Base-by-base conservation (phyloP, 2,888 invertebrate genomes). In the Hyalella azteca region DNA sequence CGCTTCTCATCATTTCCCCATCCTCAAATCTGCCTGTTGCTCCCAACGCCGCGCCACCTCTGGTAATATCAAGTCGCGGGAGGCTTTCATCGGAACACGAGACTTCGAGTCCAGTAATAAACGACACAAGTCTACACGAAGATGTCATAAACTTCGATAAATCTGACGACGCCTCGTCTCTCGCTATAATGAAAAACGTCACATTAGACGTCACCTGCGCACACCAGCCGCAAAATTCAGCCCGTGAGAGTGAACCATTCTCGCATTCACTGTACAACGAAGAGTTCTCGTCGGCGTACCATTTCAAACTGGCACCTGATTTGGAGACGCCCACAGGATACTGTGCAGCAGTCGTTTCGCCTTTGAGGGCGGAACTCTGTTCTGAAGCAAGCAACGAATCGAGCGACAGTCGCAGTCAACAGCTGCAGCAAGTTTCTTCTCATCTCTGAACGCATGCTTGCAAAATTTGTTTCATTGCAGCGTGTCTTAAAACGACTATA, bases 371-470 rank as follows among this genome's bases (percentile, higher is more conserved):
- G 0, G 36, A 66, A 19, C 39, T 66, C n/a, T 36, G 36, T 36
- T 66, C 36, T 66, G 66, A 66, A 29, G 36, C 15, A 0, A 19
- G 36, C 15, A 36, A 66, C n/a, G 36, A 2, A 9, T 13, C 32
- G 3, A 66, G 36, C 29, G 66, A 66, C 36, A 22, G 36, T 36
- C 32, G 32, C 36, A 66, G 66, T 29, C 32, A 66, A 29, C 22
- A 66, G 66, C 66, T 66, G 36, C 66, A 66, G 36, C 66, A 29
- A 22, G 66, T 66, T 11, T 66, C 66, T 13, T 66, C 66, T 7
- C 66, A 66, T 36, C 66, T 66, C 36, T 66, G 66, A 66, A 36
- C 66, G 32, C n/a, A n/a, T n/a, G n/a, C n/a, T n/a, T n/a, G n/a
- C n/a, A n/a, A n/a, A n/a, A n/a, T n/a, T n/a, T n/a, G n/a, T n/a